Base-by-base conservation (phyloP, 2,113 vertebrate genomes). In the Poecile atricapillus region DNA sequence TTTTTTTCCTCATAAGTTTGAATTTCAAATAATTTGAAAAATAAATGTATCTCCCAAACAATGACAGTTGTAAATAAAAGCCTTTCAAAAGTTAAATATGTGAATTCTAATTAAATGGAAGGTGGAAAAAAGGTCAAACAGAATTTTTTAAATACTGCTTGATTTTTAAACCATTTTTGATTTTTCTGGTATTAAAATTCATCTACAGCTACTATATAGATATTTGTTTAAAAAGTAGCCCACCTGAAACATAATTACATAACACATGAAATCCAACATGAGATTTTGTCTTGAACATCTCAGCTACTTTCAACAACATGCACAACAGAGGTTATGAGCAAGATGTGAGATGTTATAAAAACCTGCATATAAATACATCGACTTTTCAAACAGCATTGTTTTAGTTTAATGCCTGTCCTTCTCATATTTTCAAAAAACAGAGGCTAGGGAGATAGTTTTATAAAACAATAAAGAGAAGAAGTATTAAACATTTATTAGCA, bases 401-500 rank as follows among this genome's bases (percentile, higher is more conserved):
- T 50, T n/a, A 46, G 5, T 50, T 59, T 63, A 69, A 43, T 49
- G n/a, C 71, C 93, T 91, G 37, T 75, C 50, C 39, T 87, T 47
- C 56, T 77, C 47, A 16, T 47, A 71, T 58, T 91, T 93, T 79
- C 22, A 75, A 58, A 46, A 79, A 68, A 43, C 8, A 10, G 14
- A 47, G 8, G 35, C 49, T 86, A 83, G 82, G n/a, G 33, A 73
- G 11, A 59, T 11, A 73, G 33, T 76, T 90, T 74, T 52, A 89
- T 17, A 50, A 89, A 96, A 92, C 4, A 3, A 59, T 79, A 93
- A 41, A 69, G 86, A 83, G 19, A 80, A 84, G n/a, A 8, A 60
- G 16, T 89, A 97, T 97, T 90, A 96, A 97, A 97, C 87, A 95
- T 96, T 95, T 95, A 97, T 93, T 92, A 74, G 64, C 39, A 55